Base-by-base conservation (phyloP, 2,797 vertebrate genomes). In the Catostomus latipinnis region DNA sequence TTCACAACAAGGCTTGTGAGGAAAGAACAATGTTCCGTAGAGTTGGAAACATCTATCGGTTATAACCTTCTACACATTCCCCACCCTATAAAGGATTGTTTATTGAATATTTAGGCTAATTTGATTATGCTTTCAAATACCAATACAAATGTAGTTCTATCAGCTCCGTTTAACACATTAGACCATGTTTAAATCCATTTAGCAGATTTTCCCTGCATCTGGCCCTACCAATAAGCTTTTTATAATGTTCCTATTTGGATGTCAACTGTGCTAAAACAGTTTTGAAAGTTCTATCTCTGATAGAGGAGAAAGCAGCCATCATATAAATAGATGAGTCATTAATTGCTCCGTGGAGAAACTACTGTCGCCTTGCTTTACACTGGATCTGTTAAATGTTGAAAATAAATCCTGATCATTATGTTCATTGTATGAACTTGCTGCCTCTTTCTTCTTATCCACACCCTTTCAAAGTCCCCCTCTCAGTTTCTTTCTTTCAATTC, bases 401-500 rank as follows among this genome's bases (percentile, higher is more conserved):
- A 81, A 57, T 8, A 52, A 62, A 22, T 71, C 4, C 34, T 9
- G 12, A 34, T 71, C 52, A 58, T 76, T 63, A 57, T 11, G 53
- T 18, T 5, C 6, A 54, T 11, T 62, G 50, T 22, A 12, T 54
- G 49, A 34, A 65, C 74, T 58, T 34, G 34, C 56, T 72, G 54
- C 18, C 60, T 67, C 62, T 49, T 52, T 48, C 43, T 54, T 11
- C 46, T 60, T 63, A 45, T 71, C 56, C 63, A 69, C 18, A 61
- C 54, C 56, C 75, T 82, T 43, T 78, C 78, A 76, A 49, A 81
- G 60, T 60, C 48, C 34, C 60, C 22, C 60, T 65, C 46, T 62
- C 53, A 0, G 16, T 74, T 48, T 78, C 71, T 69, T 73, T 80
- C 13, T 61, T 77, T 77, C 48, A 78, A 61, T 54, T 71, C 76